Evolutionary conservation across 1,140 invertebrate species (phyloP), one percentile per base, ranked within the genome.

Genomic region (Probaryconus sp.): DNA sequence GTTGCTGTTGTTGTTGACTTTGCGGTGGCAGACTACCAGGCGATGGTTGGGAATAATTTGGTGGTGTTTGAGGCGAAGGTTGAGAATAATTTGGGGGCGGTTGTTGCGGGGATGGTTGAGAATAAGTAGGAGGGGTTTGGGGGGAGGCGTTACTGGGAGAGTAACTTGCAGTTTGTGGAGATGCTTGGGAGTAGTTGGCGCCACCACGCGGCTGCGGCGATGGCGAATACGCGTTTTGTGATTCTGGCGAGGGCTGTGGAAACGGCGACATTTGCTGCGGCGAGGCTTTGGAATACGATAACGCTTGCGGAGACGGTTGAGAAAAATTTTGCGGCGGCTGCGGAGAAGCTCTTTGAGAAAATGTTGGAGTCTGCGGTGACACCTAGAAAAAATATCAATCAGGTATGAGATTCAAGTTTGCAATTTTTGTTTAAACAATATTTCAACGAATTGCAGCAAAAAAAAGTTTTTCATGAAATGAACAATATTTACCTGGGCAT

Each of bases 91-190:
- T 69, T 2, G 69, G 50, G 13, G 47, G 53, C 18, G 13, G 73
- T 21, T 43, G 79, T 33, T 33, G 80, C 6, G 50, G 45, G 1
- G 72, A 74, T n/a, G 72, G 48, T 48, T 79, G 77, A 3, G 78
- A 65, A 26, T 77, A 85, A 33, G 74, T 83, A 0, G 77, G 77
- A 2, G 82, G 71, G 5, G 77, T 75, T 38, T 85, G 82, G 0
- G 84, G 82, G 9, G 82, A 81, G 0, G 80, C 78, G 18, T 85
- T 84, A 5, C 82, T 82, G 2, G 81, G 85, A 5, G 69, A 75
- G 3, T 76, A 60, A 7, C 30, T 63, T 11, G n/a, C 74, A 16
- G 37, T 71, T 50, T 51, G 82, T 5, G 70, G 68, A 0, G 76
- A 75, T 5, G 47, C 40, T 45, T 76, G 73, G 7, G 37, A 71